phyloP scores from a whole-genome alignment of 2,113 vertebrate species.

The Cebus imitator region DNA sequence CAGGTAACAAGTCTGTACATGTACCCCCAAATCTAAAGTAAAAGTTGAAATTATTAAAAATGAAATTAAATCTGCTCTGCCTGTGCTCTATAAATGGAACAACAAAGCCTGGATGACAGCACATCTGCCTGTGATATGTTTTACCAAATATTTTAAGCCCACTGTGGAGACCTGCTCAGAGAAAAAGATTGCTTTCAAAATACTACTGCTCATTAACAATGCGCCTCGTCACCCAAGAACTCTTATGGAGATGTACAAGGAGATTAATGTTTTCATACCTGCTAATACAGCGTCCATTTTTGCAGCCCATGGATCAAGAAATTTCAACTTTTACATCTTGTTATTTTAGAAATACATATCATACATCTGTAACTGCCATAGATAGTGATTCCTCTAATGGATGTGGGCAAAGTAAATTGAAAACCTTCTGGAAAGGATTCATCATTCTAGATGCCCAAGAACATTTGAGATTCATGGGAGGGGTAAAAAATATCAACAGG shows the following conservation, averaged over 20 bases:
- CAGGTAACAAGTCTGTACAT: no score
- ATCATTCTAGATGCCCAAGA: background rate
- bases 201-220: no score
- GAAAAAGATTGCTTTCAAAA: no score
- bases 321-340: background rate
- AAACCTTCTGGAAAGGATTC: background rate
- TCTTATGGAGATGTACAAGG: background rate
- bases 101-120: no score
- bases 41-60: no score
- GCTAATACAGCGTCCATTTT: background rate
- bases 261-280: background rate
- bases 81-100: no score
- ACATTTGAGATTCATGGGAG: background rate
- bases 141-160: no score
- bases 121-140: no score
- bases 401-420: background rate
- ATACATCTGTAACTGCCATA: background rate
- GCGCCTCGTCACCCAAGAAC: no score
- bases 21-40: no score
- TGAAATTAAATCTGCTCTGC: no score
- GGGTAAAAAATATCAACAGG: background rate
- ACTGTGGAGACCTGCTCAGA: no score
- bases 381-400: background rate
- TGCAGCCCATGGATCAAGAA: background rate
- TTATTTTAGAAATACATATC: background rate